phyloP scores from a whole-genome alignment of 2,797 vertebrate species.

The Odontamblyopus lacepedii region DNA sequence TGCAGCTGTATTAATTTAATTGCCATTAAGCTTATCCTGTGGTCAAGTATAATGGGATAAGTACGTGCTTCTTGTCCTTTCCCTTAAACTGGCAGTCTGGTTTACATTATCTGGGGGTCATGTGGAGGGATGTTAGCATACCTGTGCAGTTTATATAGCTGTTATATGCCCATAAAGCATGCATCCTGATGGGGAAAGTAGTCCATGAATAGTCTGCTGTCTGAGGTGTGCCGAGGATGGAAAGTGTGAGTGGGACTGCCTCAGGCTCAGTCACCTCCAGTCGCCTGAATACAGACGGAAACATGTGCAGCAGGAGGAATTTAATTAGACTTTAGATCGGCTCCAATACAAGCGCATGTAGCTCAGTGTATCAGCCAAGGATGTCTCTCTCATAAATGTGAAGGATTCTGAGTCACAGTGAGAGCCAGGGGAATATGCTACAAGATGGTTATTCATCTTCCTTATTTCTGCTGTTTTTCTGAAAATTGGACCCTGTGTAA shows the following conservation, averaged over 20 bases:
- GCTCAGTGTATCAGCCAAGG: conserved; percentile 8
- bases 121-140: conserved; percentile 10
- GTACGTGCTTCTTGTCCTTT: background rate
- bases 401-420: conserved; percentile 50
- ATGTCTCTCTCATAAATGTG: conserved; percentile 32
- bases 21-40: background rate
- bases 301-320: conserved; percentile 42
- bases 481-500: conserved; percentile 12
- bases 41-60: background rate
- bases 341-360: conserved; percentile 16
- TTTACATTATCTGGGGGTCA: conserved; percentile 37
- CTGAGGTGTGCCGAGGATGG: conserved; percentile 64
- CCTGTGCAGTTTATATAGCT: conserved; percentile 38
- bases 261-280: conserved; percentile 39
- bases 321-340: conserved; percentile 45
- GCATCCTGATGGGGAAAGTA: conserved; percentile 45
- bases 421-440: conserved; percentile 22
- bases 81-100: conserved; percentile 26
- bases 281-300: conserved; percentile 36
- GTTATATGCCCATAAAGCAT: conserved; percentile 49
- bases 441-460: conserved; percentile 42
- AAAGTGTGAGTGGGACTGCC: conserved; percentile 55
- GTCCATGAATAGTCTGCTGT: conserved; percentile 59
- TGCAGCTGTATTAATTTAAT: background rate
- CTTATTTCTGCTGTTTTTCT: conserved; percentile 12